Evolutionary conservation across 2,797 vertebrate genomes (phyloP), one percentile per base, ranked within the genome.

Genomic region (Lindbergichthys nudifrons): DNA sequence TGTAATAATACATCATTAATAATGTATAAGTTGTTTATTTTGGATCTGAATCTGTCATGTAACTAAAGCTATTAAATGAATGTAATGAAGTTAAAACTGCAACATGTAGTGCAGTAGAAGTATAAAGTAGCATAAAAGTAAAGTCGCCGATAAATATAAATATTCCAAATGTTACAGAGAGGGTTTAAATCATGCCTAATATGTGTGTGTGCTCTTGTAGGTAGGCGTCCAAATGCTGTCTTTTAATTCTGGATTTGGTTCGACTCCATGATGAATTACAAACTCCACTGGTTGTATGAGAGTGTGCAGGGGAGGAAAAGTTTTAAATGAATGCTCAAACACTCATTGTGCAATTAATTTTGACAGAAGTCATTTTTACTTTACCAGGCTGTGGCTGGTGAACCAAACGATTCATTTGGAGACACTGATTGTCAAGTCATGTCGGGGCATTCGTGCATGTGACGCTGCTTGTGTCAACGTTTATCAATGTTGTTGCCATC

Each of bases 361-460:
- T 16, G 76, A 76, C 73, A 64, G 36, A 76, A 72, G 79, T 80
- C 51, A 84, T 87, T 89, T 87, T 80, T 64, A 39, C 58, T 77
- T 81, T 65, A 80, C 75, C 56, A 70, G 65, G 53, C 76, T 65
- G 81, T 59, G 75, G 58, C 57, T 47, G 42, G 19, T 83, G 88
- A 82, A 88, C 48, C 83, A 69, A 84, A 79, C 78, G 64, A 88
- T 89, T 86, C 56, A 88, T 92, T 88, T 89, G 63, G 32, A 73
- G 79, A 84, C 84, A 63, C 79, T 65, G 84, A 89, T 88, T 88
- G 83, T 89, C 57, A 56, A 54, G 79, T 74, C 68, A 60, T 54
- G 71, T 80, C 10, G 67, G 60, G 41, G 74, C 83, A 45, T 81
- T 83, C 75, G 79, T 65, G 79, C 71, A 10, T 32, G 53, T 39